phyloP scores from a whole-genome alignment of 2,888 invertebrate species.

The Drosophila birchii region DNA sequence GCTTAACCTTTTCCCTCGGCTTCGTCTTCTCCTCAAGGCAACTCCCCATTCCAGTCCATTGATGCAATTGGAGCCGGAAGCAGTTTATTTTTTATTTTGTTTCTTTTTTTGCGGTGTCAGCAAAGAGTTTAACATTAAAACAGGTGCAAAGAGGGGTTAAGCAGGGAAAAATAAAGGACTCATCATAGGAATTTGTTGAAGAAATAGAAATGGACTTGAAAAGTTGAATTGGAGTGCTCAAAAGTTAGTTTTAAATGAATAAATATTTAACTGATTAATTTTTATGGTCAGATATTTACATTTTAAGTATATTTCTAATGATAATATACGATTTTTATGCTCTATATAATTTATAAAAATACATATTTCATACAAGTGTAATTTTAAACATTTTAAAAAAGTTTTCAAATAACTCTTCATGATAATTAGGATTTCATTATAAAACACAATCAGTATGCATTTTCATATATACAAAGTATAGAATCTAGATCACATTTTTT shows the following conservation, averaged over 20 bases:
- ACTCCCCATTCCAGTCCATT: conserved; percentile 43
- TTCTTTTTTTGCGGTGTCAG: conserved; percentile 65
- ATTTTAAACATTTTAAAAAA: background rate
- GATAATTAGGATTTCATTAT: no score
- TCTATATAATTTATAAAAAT: background rate
- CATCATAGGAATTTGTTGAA: no score
- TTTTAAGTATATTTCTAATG: rapidly evolving
- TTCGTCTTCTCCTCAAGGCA: conserved; percentile 10
- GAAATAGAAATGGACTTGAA: background rate
- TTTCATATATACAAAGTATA: background rate
- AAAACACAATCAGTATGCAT: background rate
- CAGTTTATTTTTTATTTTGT: conserved; percentile 47
- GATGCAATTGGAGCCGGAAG: conserved; percentile 78
- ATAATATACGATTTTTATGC: background rate
- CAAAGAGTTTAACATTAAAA: conserved; percentile 58
- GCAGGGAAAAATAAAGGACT: conserved; percentile 12
- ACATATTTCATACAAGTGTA: background rate
- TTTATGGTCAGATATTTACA: background rate
- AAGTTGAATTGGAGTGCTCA: no score
- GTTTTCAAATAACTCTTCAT: no score
- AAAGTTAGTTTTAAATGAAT: no score
- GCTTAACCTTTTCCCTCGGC: background rate
- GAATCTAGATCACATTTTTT: background rate
- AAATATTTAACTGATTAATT: background rate
- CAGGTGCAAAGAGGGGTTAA: conserved; percentile 61